phyloP scores from a whole-genome alignment of 2,113 vertebrate genomes.

The Desmodus rotundus region DNA sequence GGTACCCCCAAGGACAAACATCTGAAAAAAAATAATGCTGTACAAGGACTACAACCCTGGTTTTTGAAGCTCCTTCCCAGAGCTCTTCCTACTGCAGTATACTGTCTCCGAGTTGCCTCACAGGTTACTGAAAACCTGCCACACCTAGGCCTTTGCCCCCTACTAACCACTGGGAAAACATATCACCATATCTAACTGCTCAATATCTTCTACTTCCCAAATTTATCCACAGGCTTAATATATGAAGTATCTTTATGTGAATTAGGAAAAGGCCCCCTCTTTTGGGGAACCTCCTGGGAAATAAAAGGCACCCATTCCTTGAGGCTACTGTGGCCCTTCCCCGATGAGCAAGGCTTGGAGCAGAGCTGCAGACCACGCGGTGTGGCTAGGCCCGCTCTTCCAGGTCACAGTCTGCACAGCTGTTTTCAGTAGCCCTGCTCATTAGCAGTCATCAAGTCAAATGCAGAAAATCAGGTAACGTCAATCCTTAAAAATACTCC shows the following conservation, averaged over 20 bases:
- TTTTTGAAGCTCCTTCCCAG: background rate
- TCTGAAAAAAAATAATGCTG: background rate
- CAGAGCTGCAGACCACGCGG: background rate
- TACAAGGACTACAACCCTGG: background rate
- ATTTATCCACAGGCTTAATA: background rate
- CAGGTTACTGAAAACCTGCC: background rate
- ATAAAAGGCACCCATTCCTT: background rate
- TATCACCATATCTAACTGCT: background rate
- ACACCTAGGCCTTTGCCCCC: background rate
- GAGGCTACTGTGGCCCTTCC: background rate
- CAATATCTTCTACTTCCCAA: background rate
- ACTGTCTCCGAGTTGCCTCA: background rate
- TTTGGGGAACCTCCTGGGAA: background rate
- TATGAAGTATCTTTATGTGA: background rate
- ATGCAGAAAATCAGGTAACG: constrained; percentile 18
- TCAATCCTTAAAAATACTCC: constrained; percentile 1
- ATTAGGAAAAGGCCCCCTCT: background rate
- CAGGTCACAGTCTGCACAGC: background rate
- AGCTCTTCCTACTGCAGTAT: background rate
- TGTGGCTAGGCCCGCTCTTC: background rate
- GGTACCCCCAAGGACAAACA: background rate
- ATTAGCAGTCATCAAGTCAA: background rate
- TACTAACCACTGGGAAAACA: background rate
- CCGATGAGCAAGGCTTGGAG: background rate
- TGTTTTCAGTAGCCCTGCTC: background rate